These are phyloP conservation scores for Erannis defoliaria DNA, from an alignment of 2,888 invertebrate species.

Conservation along the genomic window DNA sequence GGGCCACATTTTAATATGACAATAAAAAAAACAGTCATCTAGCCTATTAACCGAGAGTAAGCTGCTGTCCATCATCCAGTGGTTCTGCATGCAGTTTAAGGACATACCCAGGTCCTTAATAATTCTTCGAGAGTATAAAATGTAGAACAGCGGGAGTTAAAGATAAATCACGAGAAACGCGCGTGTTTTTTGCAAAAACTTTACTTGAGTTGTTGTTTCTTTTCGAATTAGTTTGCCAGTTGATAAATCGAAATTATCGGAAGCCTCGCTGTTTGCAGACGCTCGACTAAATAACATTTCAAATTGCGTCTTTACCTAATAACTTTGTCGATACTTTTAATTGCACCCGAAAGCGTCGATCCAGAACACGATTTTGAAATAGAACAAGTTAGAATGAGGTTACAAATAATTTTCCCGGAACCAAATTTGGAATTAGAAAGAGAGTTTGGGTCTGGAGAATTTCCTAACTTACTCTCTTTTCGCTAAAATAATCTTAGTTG, in stretches of 20 bases:
- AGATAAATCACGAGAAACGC: not conserved
- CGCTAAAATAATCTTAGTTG: too few relatives aligned
- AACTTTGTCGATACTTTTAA: constrained; percentile 29
- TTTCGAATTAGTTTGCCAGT: constrained; percentile 5
- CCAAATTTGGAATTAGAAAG: constrained; percentile 52
- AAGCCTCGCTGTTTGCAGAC: constrained; percentile 9
- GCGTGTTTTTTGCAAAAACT: not conserved
- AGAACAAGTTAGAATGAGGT: constrained; percentile 28
- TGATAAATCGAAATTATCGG: constrained; percentile 4
- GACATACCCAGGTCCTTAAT: too few relatives aligned
- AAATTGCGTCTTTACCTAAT: constrained; percentile 12
- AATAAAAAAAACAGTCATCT: too few relatives aligned
- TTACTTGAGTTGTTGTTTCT: not conserved
- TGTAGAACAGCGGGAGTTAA: not conserved
- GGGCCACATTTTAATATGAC: too few relatives aligned
- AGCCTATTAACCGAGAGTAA: too few relatives aligned
- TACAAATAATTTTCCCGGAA: constrained; percentile 50
- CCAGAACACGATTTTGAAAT: constrained; percentile 36
- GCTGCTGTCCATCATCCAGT: too few relatives aligned
- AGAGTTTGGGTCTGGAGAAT: constrained; percentile 42
- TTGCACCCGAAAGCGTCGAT: constrained; percentile 26
- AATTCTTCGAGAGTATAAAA: constrained; percentile 15
- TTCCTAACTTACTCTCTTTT: constrained; percentile 26
- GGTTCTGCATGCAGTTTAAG: too few relatives aligned
- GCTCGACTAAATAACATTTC: constrained; percentile 18